Percentiles rank a stretch among this genome's conserved stretches.
Evolutionary conservation across 2,113 vertebrate species (phyloP).

Genomic region (Condylura cristata): DNA sequence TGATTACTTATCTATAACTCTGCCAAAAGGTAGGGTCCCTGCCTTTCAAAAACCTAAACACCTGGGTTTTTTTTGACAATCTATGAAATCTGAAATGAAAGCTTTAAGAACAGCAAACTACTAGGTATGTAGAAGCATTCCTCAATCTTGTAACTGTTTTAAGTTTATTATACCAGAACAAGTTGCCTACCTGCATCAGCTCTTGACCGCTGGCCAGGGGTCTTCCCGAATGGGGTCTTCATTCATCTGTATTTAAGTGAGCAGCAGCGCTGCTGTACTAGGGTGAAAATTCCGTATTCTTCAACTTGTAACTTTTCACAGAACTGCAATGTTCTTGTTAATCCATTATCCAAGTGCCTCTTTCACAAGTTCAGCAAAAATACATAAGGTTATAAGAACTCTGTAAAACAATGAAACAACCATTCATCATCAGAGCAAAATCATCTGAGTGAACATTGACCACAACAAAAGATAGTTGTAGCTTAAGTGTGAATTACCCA

Average conservation of each 20-base stretch:
- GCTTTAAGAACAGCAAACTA: not conserved
- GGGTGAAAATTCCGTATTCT: slow-evolving; percentile 86
- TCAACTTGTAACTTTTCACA: slow-evolving; percentile 70
- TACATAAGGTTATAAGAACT: slow-evolving; percentile 72
- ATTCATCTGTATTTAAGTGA: slow-evolving; percentile 97
- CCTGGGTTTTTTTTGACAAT: not conserved
- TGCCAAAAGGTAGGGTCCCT: not conserved
- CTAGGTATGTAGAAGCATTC: not conserved
- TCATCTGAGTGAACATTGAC: not conserved
- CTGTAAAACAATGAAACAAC: slow-evolving; percentile 82
- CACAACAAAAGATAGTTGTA: not conserved
- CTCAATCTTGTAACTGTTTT: not conserved
- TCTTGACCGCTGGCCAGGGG: slow-evolving; percentile 94
- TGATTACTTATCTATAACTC: not conserved
- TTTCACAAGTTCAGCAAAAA: slow-evolving; percentile 67
- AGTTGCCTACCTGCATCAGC: slow-evolving; percentile 94
- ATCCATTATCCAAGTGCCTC: slow-evolving; percentile 82
- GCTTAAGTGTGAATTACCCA: not conserved
- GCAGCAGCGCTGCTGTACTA: slow-evolving; percentile 94
- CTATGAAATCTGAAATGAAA: not conserved
- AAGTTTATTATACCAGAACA: not conserved
- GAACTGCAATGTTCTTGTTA: slow-evolving; percentile 76
- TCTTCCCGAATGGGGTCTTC: slow-evolving; percentile 99
- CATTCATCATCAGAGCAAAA: slow-evolving; percentile 51
- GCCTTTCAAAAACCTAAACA: not conserved